Evolutionary conservation across 2,113 vertebrate genomes (phyloP).

Genomic region (Sander vitreus): DNA sequence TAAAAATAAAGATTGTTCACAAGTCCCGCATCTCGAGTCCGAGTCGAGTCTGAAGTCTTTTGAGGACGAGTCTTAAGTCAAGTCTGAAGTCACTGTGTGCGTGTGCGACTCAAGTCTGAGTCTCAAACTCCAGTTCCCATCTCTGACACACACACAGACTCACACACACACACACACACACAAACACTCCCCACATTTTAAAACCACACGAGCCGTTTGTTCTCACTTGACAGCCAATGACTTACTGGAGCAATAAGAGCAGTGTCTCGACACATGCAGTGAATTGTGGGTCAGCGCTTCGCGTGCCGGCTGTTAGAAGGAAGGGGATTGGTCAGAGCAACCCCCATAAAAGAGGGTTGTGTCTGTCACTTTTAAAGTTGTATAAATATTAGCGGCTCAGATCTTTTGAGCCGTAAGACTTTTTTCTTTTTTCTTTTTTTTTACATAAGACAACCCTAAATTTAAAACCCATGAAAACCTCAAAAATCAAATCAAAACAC

Average conservation of each 20-base stretch:
- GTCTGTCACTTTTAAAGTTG: neutral
- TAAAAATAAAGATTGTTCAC: too few relatives aligned
- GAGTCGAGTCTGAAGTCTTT: too few relatives aligned
- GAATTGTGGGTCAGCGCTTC: conserved; percentile 48
- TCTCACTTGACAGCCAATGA: conserved; percentile 33
- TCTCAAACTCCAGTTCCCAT: too few relatives aligned
- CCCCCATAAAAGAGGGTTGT: conserved; percentile 8
- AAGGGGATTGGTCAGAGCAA: conserved; percentile 11
- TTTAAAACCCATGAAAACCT: neutral
- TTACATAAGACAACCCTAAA: neutral
- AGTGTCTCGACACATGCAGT: conserved; percentile 23
- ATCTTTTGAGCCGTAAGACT: too few relatives aligned
- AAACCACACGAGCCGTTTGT: neutral
- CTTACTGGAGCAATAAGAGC: conserved; percentile 46
- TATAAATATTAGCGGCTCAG: neutral
- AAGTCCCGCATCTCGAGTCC: too few relatives aligned
- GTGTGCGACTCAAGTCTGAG: too few relatives aligned
- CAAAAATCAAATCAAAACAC: neutral
- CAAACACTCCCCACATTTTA: neutral
- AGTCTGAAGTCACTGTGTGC: too few relatives aligned
- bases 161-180: conserved; percentile 14
- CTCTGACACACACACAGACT: too few relatives aligned
- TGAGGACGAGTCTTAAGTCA: too few relatives aligned
- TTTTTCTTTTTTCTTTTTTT: too few relatives aligned
- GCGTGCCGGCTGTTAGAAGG: conserved; percentile 31